Evolutionary conservation across 2,888 invertebrate genomes (phyloP), one percentile per base, ranked within the genome.

Genomic region (Nomada fabriciana): DNA sequence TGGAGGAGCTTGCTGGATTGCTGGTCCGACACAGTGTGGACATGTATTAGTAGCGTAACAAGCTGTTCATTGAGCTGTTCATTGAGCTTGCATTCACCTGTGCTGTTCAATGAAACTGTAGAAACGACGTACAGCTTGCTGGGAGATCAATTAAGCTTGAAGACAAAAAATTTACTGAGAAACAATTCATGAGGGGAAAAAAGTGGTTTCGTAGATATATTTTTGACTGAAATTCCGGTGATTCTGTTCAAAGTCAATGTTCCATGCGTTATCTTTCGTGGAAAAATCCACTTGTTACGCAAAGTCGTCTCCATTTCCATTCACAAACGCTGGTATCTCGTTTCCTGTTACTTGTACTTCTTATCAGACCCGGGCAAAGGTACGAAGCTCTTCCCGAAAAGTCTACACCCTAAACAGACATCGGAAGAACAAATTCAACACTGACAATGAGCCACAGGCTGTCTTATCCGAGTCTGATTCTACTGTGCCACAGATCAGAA

Each of bases 271-370:
- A 52, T 67, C 65, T 55, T 53, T 23, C 55, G 23, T 36, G 55
- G 42, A 2, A 57, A 69, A 55, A 55, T 42, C 55, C 55, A 55
- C 55, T 69, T 69, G 68, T 69, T 69, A 55, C 42, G 23, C 18
- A 13, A 55, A 50, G 55, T 57, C 23, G 20, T 23, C n/a, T 15
- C 29, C 4, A 13, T 67, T 10, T 20, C 67, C 53, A 36, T 55
- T 42, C 42, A 25, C 68, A 13, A 57, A 69, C 42, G 13, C n/a
- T 53, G n/a, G 36, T 67, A 36, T 53, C 52, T 67, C 2, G 9
- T 13, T 67, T 67, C 52, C 52, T 10, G 15, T n/a, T 7, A 13
- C 20, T 10, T 20, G n/a, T 53, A 13, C 20, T 10, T 20, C 36
- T 53, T 67, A 52, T 67, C 67, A 15, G 13, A 15, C 36, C 15